phyloP scores from a whole-genome alignment of 1,140 invertebrate genomes.

The Pseudomyrmex gracilis region DNA sequence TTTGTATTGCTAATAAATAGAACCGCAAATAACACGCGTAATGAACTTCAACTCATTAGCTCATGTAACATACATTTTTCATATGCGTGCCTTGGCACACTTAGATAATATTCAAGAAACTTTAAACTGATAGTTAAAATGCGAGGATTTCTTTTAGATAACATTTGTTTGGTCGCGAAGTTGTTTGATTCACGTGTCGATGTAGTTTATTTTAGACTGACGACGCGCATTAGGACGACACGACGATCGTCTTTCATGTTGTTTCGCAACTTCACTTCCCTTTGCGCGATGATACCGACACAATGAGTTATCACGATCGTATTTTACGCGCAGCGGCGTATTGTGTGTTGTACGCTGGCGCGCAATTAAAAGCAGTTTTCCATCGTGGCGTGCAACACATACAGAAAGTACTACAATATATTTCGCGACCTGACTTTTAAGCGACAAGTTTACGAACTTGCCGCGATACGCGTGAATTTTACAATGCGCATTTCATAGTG shows the following conservation, averaged over 20 bases:
- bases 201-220: conserved; percentile 50
- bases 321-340: conserved; percentile 44
- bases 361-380: conserved; percentile 58
- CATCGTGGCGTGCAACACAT: neutral
- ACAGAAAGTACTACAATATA: conserved; percentile 30
- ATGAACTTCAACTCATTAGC: neutral
- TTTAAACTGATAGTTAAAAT: conserved; percentile 3
- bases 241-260: conserved; percentile 36
- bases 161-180: neutral
- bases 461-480: conserved; percentile 47
- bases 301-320: conserved; percentile 64
- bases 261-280: conserved; percentile 37
- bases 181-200: conserved; percentile 38
- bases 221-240: conserved; percentile 26
- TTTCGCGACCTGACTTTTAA: conserved; percentile 22
- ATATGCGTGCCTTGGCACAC: conserved; percentile 31
- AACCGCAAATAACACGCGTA: no score
- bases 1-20: no score
- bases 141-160: conserved; percentile 4
- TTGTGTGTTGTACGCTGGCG: neutral
- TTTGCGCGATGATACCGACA: conserved; percentile 21
- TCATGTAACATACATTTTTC: conserved; percentile 10
- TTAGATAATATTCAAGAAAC: conserved; percentile 38
- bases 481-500: conserved; percentile 17
- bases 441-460: conserved; percentile 49